Percentiles rank a stretch among this genome's conserved stretches.
Evolutionary conservation across 1,140 invertebrate species (phyloP).

Genomic region (Musca domestica): DNA sequence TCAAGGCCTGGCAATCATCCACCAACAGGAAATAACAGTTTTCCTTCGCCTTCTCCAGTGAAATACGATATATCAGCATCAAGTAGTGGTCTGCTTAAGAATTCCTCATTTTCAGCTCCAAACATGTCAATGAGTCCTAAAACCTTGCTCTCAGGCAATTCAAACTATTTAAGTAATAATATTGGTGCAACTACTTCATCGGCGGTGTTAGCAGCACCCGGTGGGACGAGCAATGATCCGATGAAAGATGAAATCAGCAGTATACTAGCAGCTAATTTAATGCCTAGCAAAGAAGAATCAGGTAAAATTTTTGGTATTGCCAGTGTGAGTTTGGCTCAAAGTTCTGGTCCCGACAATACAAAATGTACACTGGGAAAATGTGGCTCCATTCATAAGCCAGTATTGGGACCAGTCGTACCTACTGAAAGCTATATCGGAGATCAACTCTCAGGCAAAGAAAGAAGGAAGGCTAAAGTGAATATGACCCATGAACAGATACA

Average conservation of each 20-base stretch:
- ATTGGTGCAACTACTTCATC: slow-evolving; percentile 30
- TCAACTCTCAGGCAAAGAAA: slow-evolving; percentile 48
- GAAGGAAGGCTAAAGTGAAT: slow-evolving; percentile 66
- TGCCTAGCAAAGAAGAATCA: slow-evolving; percentile 54
- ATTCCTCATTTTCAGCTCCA: neutral
- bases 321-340: slow-evolving; percentile 52
- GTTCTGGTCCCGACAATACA: slow-evolving; percentile 51
- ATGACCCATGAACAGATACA: slow-evolving; percentile 72
- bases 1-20: slow-evolving; percentile 26
- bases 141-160: slow-evolving; percentile 5
- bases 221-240: slow-evolving; percentile 33
- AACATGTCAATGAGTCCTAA: slow-evolving; percentile 8
- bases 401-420: slow-evolving; percentile 50
- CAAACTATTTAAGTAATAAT: slow-evolving; percentile 17
- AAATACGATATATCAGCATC: slow-evolving; percentile 27
- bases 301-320: slow-evolving; percentile 55
- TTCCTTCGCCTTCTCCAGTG: slow-evolving; percentile 33
- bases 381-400: slow-evolving; percentile 52
- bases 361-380: slow-evolving; percentile 54
- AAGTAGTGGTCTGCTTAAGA: slow-evolving; percentile 16
- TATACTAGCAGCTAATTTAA: slow-evolving; percentile 47
- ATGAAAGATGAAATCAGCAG: slow-evolving; percentile 49
- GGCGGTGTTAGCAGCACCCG: slow-evolving; percentile 22
- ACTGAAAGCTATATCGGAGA: slow-evolving; percentile 50
- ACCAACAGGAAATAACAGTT: slow-evolving; percentile 26